Percentiles rank a stretch among this genome's conserved stretches.
These are phyloP conservation scores for Amphipoea lucens DNA, from an alignment of 2,888 invertebrate species.

Conservation along the genomic window DNA sequence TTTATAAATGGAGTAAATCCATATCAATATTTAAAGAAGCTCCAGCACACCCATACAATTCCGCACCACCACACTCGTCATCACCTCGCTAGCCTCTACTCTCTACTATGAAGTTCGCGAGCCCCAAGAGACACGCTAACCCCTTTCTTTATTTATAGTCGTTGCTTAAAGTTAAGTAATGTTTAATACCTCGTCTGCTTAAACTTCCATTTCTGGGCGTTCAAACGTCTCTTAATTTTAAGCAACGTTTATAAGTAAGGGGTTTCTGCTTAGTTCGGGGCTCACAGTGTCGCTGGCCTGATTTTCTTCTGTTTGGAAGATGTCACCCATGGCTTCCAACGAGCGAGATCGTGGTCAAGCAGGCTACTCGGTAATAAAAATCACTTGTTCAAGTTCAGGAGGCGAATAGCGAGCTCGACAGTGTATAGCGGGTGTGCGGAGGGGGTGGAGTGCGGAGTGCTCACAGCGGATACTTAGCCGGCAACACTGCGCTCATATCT, in stretches of 20 bases:
- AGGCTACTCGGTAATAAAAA: neutral
- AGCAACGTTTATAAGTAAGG: neutral
- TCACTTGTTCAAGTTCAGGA: neutral
- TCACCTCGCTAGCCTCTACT: neutral
- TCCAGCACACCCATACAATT: neutral
- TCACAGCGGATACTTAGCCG: slow-evolving; percentile 31
- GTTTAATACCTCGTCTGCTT: neutral
- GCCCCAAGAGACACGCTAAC: neutral
- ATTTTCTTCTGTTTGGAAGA: too few relatives aligned
- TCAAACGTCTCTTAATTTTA: neutral
- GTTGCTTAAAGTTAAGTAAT: neutral
- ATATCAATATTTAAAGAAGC: neutral
- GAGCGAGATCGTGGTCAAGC: neutral
- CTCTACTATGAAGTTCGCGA: neutral
- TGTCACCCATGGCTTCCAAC: neutral
- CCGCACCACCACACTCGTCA: neutral
- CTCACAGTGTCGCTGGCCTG: too few relatives aligned
- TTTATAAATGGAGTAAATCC: neutral
- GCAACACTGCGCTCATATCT: slow-evolving; percentile 38
- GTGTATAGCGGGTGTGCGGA: too few relatives aligned
- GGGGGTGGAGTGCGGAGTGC: neutral
- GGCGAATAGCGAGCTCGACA: neutral
- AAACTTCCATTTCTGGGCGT: neutral
- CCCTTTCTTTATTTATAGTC: neutral
- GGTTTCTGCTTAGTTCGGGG: too few relatives aligned